Evolutionary conservation across 2,113 vertebrate species (phyloP).

Genomic region (Limanda limanda): DNA sequence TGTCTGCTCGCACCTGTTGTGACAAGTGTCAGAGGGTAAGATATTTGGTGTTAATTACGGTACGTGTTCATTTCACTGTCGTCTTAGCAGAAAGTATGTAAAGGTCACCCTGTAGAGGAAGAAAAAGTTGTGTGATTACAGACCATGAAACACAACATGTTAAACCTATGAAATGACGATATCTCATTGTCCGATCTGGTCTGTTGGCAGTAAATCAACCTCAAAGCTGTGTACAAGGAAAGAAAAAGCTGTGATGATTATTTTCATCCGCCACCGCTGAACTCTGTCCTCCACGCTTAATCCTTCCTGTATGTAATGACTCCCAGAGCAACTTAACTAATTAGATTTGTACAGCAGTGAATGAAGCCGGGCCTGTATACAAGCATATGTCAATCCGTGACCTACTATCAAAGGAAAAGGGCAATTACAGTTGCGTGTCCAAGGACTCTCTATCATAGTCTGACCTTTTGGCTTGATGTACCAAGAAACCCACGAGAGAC

Average conservation of each 20-base stretch:
- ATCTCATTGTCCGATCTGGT: not conserved
- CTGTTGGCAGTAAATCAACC: not conserved
- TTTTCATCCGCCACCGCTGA: conserved; percentile 1
- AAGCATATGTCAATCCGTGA: conserved; percentile 52
- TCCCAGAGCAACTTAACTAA: conserved; percentile 54
- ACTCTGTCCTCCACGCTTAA: conserved; percentile 21
- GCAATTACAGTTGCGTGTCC: conserved; percentile 71
- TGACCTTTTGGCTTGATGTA: conserved; percentile 75
- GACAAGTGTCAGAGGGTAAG: too few species aligned
- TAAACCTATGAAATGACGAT: too few species aligned
- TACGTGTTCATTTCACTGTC: too few species aligned
- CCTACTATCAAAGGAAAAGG: conserved; percentile 71
- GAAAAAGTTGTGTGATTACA: not conserved
- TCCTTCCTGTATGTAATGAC: conserved; percentile 42
- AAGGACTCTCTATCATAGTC: conserved; percentile 69
- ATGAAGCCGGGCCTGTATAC: conserved; percentile 14
- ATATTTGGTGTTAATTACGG: too few species aligned
- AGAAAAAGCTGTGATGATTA: not conserved
- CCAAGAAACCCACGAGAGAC: conserved; percentile 58
- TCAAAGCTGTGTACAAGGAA: not conserved
- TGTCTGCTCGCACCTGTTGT: too few species aligned
- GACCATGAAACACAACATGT: too few species aligned
- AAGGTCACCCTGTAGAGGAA: not conserved
- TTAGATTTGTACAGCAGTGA: conserved; percentile 54
- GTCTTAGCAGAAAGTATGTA: not conserved